Conservation (phyloP, 2,888 invertebrate species). For the Anoncus sp. region DNA sequence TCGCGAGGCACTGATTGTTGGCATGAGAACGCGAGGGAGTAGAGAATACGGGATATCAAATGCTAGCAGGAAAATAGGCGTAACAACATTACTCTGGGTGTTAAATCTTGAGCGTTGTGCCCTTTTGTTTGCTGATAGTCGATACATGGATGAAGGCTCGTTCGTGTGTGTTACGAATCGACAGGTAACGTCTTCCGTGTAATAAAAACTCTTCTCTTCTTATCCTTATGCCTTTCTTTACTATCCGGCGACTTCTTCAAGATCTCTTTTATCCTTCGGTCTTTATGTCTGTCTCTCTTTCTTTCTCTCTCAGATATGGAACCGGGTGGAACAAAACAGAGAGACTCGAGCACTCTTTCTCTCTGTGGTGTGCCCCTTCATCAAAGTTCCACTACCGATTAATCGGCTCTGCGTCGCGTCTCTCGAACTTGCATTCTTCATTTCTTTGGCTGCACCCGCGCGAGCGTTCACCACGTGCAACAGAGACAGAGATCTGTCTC, state of each 20-base stretch:
- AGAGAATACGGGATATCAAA: slow-evolving; percentile 1
- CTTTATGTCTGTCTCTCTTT: background rate
- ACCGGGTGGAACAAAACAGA: slow-evolving; percentile 38
- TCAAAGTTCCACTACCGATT: slow-evolving; percentile 70
- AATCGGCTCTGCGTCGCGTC: slow-evolving; percentile 67
- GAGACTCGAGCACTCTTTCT: slow-evolving; percentile 33
- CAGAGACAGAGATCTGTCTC: slow-evolving; percentile 29
- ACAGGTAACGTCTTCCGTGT: slow-evolving; percentile 39
- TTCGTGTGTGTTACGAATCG: slow-evolving; percentile 28
- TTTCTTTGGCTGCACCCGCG: slow-evolving; percentile 61
- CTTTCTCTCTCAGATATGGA: slow-evolving; percentile 20
- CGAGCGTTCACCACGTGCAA: slow-evolving; percentile 41
- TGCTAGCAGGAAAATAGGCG: background rate
- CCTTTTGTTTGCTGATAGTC: background rate
- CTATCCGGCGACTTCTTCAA: slow-evolving; percentile 37
- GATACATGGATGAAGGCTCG: slow-evolving; percentile 12
- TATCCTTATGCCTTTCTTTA: slow-evolving; percentile 16
- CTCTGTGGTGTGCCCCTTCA: slow-evolving; percentile 59
- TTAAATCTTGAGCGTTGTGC: background rate
- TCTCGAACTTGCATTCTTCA: slow-evolving; percentile 67
- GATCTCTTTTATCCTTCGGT: slow-evolving; percentile 18
- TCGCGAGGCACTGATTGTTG: slow-evolving; percentile 26
- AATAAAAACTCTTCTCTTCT: slow-evolving; percentile 43
- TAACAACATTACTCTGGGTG: background rate
- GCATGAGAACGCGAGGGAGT: slow-evolving; percentile 24